Evolutionary conservation across 2,888 invertebrate species (phyloP).

Genomic region (Drosophila affinis): DNA sequence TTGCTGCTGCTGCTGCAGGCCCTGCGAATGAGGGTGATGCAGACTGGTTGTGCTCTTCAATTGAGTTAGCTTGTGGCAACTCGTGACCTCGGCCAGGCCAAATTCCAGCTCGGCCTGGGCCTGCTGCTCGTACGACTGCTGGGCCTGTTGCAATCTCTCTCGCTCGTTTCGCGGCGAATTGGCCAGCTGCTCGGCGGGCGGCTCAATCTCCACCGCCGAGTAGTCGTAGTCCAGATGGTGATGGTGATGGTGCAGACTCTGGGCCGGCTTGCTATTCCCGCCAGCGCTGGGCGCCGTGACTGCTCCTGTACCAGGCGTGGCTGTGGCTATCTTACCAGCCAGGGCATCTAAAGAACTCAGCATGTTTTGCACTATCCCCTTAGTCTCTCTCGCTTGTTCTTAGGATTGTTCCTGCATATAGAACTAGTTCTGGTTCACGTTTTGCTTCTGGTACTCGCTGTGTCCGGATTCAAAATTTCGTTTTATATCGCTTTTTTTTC

Average conservation of each 20-base stretch:
- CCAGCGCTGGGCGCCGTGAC: conserved; percentile 72
- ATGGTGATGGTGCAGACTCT: conserved; percentile 61
- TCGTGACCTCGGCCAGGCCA: conserved; percentile 71
- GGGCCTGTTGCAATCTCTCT: conserved; percentile 65
- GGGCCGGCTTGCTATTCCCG: conserved; percentile 78
- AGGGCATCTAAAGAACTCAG: conserved; percentile 94
- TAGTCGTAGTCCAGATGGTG: conserved; percentile 73
- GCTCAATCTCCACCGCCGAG: conserved; percentile 70
- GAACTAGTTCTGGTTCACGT: not conserved
- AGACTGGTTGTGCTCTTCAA: conserved; percentile 52
- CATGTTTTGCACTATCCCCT: conserved; percentile 85
- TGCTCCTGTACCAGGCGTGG: conserved; percentile 86
- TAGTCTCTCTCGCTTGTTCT: not conserved
- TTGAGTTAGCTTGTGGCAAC: conserved; percentile 56
- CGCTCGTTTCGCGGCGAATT: conserved; percentile 67
- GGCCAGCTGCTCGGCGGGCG: conserved; percentile 68
- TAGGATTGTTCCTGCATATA: not conserved
- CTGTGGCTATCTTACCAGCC: conserved; percentile 92
- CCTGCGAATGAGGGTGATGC: conserved; percentile 60
- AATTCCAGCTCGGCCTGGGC: conserved; percentile 71
- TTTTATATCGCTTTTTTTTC: conserved; percentile 1
- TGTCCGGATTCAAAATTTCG: not conserved
- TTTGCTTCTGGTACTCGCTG: not conserved
- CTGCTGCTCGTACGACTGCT: conserved; percentile 72
- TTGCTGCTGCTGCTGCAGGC: conserved; percentile 69